Evolutionary conservation across 1,140 invertebrate genomes (phyloP).

Genomic region (Dendrolimus kikuchii): DNA sequence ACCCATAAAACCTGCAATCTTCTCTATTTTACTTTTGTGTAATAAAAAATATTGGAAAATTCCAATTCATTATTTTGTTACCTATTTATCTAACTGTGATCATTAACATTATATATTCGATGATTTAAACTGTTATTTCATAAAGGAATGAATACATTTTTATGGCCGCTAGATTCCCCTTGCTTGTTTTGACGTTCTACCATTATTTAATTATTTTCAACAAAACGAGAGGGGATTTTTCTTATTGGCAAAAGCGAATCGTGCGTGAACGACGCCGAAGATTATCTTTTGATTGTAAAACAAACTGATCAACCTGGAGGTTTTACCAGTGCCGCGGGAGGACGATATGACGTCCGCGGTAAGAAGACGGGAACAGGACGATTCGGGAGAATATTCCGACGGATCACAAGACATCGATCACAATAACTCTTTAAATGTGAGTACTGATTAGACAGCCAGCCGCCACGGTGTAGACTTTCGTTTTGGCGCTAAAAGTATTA

Average conservation of each 20-base stretch:
- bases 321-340: conserved; percentile 53
- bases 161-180: conserved; percentile 54
- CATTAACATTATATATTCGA: conserved; percentile 3
- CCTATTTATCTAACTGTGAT: too few species aligned
- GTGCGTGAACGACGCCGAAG: conserved; percentile 17
- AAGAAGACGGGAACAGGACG: conserved; percentile 58
- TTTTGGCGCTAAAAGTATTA: conserved; percentile 58
- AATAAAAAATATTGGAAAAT: too few species aligned
- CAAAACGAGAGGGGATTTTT: conserved; percentile 48
- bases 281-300: conserved; percentile 27
- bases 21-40: too few species aligned
- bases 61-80: too few species aligned
- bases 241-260: conserved; percentile 11
- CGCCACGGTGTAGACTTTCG: conserved; percentile 40
- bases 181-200: conserved; percentile 66
- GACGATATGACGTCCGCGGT: conserved; percentile 66
- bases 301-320: conserved; percentile 58
- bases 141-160: conserved; percentile 40
- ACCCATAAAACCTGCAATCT: too few species aligned
- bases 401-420: conserved; percentile 64
- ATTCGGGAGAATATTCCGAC: conserved; percentile 66
- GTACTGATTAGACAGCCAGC: conserved; percentile 20
- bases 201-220: conserved; percentile 53
- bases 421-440: conserved; percentile 62
- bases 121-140: conserved; percentile 10